Conservation (phyloP, 2,797 vertebrate genomes). For the Sphenopsis melanotis region DNA sequence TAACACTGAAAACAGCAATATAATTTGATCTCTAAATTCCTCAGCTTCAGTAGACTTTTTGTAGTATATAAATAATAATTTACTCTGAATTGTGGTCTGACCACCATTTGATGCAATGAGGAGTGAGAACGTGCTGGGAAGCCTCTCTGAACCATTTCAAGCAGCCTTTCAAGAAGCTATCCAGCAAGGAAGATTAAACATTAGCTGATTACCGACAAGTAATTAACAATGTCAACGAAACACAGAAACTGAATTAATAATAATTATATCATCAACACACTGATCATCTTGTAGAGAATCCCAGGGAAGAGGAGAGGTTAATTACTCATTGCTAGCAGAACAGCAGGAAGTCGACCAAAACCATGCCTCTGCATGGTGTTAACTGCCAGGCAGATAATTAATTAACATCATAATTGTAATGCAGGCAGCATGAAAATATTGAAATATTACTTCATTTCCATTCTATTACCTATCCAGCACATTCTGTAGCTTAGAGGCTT, state of each 20-base stretch:
- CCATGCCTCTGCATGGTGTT: slow-evolving; percentile 74
- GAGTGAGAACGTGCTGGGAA: slow-evolving; percentile 41
- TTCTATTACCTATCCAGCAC: slow-evolving; percentile 59
- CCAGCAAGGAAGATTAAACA: slow-evolving; percentile 82
- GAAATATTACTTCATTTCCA: slow-evolving; percentile 74
- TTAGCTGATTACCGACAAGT: slow-evolving; percentile 88
- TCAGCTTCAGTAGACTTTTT: slow-evolving; percentile 63
- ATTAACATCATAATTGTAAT: slow-evolving; percentile 80
- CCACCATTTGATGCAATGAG: slow-evolving; percentile 49
- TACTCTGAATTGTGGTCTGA: slow-evolving; percentile 69
- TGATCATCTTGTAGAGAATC: slow-evolving; percentile 82
- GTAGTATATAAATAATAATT: slow-evolving; percentile 71
- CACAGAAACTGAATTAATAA: slow-evolving; percentile 84
- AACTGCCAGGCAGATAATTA: slow-evolving; percentile 78
- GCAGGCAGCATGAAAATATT: slow-evolving; percentile 76
- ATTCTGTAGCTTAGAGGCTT: slow-evolving; percentile 28
- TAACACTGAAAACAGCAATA: slow-evolving; percentile 71
- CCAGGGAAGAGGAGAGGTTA: slow-evolving; percentile 86
- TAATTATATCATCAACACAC: slow-evolving; percentile 84
- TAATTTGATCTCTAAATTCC: slow-evolving; percentile 71
- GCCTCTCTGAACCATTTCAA: slow-evolving; percentile 56
- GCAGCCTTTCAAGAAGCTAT: slow-evolving; percentile 72
- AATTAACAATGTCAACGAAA: slow-evolving; percentile 89
- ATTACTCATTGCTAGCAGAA: slow-evolving; percentile 81
- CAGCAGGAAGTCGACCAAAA: slow-evolving; percentile 76